These are phyloP conservation scores for Synergus gifuensis DNA, from an alignment of 2,888 invertebrate genomes.

Conservation along the genomic window DNA sequence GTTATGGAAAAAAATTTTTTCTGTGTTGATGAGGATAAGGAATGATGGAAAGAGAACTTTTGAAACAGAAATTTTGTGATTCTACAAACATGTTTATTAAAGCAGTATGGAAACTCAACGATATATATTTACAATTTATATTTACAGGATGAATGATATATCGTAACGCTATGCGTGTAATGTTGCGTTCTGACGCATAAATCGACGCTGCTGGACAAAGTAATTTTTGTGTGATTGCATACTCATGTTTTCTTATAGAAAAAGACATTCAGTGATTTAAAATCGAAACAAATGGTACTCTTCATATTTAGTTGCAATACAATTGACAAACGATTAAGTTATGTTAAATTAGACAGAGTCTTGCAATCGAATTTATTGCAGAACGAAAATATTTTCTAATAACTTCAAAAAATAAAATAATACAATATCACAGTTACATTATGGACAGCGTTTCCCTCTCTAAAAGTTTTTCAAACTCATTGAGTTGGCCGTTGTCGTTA, in stretches of 20 bases:
- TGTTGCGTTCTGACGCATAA: slow-evolving; percentile 38
- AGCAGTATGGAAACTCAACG: slow-evolving; percentile 82
- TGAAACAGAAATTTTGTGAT: slow-evolving; percentile 66
- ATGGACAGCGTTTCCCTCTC: slow-evolving; percentile 69
- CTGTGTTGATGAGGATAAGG: slow-evolving; percentile 34
- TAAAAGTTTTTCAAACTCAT: slow-evolving; percentile 47
- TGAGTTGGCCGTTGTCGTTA: slow-evolving; percentile 49
- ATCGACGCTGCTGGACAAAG: slow-evolving; percentile 12
- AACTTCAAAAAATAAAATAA: slow-evolving; percentile 52
- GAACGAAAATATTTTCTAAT: slow-evolving; percentile 5
- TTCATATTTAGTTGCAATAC: not conserved
- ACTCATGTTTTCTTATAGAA: not conserved
- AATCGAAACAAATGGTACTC: slow-evolving; percentile 6
- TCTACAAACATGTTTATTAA: slow-evolving; percentile 82
- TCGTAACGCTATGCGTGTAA: slow-evolving; percentile 50
- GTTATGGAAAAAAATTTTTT: not conserved
- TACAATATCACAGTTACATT: slow-evolving; percentile 76
- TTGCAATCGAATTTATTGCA: slow-evolving; percentile 32
- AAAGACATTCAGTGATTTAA: slow-evolving; percentile 6
- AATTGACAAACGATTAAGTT: not conserved
- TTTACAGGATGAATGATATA: slow-evolving; percentile 70
- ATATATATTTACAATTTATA: slow-evolving; percentile 78
- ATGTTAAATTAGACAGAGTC: not conserved
- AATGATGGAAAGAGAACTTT: slow-evolving; percentile 47
- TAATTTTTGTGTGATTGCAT: slow-evolving; percentile 32